A percentile compares a stretch with the other conserved stretches of the same genome.
These are phyloP conservation scores for Tineola bisselliella DNA, from an alignment of 2,888 invertebrate genomes.

Conservation along the genomic window DNA sequence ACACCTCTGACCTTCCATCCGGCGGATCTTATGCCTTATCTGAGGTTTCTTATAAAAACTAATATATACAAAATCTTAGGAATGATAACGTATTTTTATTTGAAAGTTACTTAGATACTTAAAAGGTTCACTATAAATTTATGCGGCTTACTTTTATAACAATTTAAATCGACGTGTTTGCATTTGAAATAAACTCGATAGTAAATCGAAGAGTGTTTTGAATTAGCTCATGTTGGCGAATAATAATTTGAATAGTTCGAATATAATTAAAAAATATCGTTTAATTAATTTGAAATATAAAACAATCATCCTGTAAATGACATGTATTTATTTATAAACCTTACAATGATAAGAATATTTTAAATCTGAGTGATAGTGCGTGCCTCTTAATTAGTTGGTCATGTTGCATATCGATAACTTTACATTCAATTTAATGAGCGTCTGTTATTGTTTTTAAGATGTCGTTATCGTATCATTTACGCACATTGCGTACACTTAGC, in stretches of 20 bases:
- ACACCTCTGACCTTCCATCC: slow-evolving; percentile 1
- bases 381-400: background rate
- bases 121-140: no score
- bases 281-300: background rate
- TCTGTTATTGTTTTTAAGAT: background rate
- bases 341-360: background rate
- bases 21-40: background rate
- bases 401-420: background rate
- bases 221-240: no score
- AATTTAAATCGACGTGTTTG: no score
- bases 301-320: background rate
- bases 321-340: background rate
- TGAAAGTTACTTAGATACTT: no score
- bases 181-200: no score
- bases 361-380: background rate
- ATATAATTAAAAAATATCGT: no score
- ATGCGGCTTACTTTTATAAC: no score
- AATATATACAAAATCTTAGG: no score
- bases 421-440: slow-evolving; percentile 6
- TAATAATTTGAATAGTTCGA: no score
- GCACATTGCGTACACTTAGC: slow-evolving; percentile 8
- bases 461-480: background rate
- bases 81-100: no score
- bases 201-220: no score
- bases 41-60: background rate